Evolutionary conservation across 2,113 vertebrate species (phyloP), one percentile per base, ranked within the genome.

Genomic region (Beaufortia kweichowensis): DNA sequence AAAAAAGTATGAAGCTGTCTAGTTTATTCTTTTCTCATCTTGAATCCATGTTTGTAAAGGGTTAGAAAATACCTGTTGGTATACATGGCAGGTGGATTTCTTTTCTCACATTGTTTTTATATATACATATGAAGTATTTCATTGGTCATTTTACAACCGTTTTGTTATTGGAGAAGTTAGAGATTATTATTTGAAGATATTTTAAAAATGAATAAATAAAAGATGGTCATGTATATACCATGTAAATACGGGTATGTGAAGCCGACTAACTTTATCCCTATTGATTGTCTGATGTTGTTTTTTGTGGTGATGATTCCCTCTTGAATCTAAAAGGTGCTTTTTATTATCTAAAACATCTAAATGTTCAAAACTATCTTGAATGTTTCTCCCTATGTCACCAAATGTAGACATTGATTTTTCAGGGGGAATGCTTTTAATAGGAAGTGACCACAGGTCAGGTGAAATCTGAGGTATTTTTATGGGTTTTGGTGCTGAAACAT

Each of bases 11-110:
- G 33, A 31, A 64, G 11, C 50, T 50, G 43, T 46, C 46, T 23
- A 61, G 19, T 59, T 29, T 61, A 35, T 62, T 67, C 24, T 67
- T 68, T 33, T 60, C 35, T 70, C 56, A 26, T 24, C 10, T 48
- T 48, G 41, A 62, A 43, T 23, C 74, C 64, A 61, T 75, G 67
- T 63, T 24, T 82, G 70, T 55, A 48, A 68, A 53, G 41, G 21
- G 62, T 64, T 64, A 24, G 24, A 48, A 50, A 21, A 76, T 66
- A 48, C 61, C 80, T 86, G 84, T 89, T 92, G 92, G 87, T 87
- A 87, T 93, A 17, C 43, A 90, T 94, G 93, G 91, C 87, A 74
- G 90, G 90, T 85, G 87, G 88, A 79, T 75, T 87, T 91, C 93
- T 96, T 95, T 95, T 96, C 94, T 87, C 85, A 70, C 71, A 84